Base-by-base conservation (phyloP, 2,113 vertebrate species). In the Xenotilapia leptura region DNA sequence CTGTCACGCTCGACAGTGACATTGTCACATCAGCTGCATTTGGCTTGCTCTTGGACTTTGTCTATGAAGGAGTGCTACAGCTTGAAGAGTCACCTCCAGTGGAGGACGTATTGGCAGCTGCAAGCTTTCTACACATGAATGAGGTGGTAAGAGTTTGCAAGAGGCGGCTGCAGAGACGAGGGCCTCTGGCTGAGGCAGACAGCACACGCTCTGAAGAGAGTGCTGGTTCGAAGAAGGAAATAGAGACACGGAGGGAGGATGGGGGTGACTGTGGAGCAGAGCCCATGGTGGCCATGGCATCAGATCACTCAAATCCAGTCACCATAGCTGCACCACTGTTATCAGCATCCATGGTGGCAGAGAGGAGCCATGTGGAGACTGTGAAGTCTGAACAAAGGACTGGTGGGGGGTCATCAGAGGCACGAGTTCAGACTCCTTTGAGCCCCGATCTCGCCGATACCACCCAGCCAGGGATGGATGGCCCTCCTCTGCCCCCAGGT, bases 81-180 rank as follows among this genome's bases (percentile, higher is more conserved):
- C 93, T 98, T 89, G 95, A 95, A 0, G 94, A 97, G 45, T 95
- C 97, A 23, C 97, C 97, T 0, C 98, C 98, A 1, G 94, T 98
- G 11, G 98, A 99, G 89, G 98, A 99, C 15, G 95, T 99, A n/a
- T 92, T 99, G 79, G 98, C 98, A 0, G 98, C 98, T 1, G 98
- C 98, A 51, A 99, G 98, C 75, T 99, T 98, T 93, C 95, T 99
- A 88, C 98, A 99, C 93, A 99, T 99, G 98, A 98, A 99, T 19
- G 98, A 98, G 84, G 97, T 99, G 13, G 98, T 99, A 10, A 97
- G 97, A 88, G 97, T 99, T 36, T 99, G 98, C 87, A 99, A 99
- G 95, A 97, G 94, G 62, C 94, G 97, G 12, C 95, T 99, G 47
- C 97, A 98, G 85, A 96, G 97, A 14, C 96, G 98, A 36, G 97